Evolutionary conservation across 2,113 vertebrate species (phyloP).

Genomic region (Pica pica): DNA sequence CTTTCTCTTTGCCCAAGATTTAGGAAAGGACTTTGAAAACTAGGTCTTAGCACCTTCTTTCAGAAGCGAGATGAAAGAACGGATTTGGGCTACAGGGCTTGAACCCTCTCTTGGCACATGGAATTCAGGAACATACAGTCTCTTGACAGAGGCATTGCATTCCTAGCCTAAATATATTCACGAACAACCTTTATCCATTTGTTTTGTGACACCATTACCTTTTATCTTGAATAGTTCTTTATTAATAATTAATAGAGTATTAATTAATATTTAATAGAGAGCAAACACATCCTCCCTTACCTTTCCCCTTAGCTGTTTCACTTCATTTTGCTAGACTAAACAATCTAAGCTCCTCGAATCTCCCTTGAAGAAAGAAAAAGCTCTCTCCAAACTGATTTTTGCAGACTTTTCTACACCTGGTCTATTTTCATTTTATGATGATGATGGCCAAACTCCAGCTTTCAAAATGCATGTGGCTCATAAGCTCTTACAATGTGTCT

Average conservation of each 20-base stretch:
- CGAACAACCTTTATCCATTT: conserved; percentile 22
- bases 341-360: conserved; percentile 15
- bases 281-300: conserved; percentile 40
- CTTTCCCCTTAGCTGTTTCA: conserved; percentile 4
- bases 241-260: conserved; percentile 38
- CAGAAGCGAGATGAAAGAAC: neutral
- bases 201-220: conserved; percentile 55
- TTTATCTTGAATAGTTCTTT: conserved; percentile 29
- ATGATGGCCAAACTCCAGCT: neutral
- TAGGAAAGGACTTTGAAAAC: neutral
- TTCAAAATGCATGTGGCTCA: neutral
- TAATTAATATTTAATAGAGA: conserved; percentile 56
- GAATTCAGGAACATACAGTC: neutral
- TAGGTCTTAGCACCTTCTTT: neutral
- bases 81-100: neutral
- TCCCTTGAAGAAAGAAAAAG: neutral
- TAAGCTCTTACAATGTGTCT: neutral
- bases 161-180: conserved; percentile 7
- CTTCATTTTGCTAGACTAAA: conserved; percentile 34
- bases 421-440: neutral
- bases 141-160: neutral
- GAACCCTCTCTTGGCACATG: neutral
- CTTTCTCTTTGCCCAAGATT: neutral
- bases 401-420: neutral
- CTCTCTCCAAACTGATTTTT: neutral